These are phyloP conservation scores for Bos taurus DNA, from an alignment of 2,113 vertebrate species.

Conservation along the genomic window DNA sequence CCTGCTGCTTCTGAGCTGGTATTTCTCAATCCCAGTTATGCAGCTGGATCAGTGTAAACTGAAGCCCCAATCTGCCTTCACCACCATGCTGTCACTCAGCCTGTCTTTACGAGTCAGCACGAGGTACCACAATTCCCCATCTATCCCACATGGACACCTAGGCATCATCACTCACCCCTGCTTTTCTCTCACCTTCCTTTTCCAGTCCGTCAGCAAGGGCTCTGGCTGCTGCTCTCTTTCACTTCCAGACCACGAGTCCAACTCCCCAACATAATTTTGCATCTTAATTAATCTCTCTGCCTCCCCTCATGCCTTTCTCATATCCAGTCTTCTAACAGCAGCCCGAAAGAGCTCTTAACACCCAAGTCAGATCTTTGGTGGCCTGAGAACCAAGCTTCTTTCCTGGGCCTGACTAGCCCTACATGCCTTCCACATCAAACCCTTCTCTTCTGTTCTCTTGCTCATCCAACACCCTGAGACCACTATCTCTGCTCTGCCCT, in stretches of 20 bases:
- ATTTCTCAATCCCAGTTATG: not conserved
- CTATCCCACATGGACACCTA: not conserved
- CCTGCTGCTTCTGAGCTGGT: accelerated
- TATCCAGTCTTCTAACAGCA: not conserved
- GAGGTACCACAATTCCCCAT: not conserved
- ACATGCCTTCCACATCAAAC: not conserved
- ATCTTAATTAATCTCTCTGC: not conserved
- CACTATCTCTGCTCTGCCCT: not conserved
- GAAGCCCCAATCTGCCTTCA: not conserved
- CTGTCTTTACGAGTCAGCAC: not conserved
- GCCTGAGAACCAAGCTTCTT: not conserved
- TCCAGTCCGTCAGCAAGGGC: not conserved
- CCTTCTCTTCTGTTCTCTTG: too few species aligned
- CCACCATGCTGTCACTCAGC: not conserved
- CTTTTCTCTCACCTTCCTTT: not conserved
- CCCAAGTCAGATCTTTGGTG: not conserved
- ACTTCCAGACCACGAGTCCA: not conserved
- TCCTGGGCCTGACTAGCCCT: not conserved
- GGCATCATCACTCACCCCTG: accelerated
- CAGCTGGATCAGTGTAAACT: accelerated
- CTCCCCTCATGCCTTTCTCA: not conserved
- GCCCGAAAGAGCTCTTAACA: not conserved
- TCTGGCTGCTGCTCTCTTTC: not conserved
- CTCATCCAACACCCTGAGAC: not conserved
- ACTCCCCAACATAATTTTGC: not conserved